A percentile compares a stretch with the other conserved stretches of the same genome.
These are phyloP conservation scores for Thaleichthys pacificus DNA, from an alignment of 2,797 vertebrate genomes.

Conservation along the genomic window DNA sequence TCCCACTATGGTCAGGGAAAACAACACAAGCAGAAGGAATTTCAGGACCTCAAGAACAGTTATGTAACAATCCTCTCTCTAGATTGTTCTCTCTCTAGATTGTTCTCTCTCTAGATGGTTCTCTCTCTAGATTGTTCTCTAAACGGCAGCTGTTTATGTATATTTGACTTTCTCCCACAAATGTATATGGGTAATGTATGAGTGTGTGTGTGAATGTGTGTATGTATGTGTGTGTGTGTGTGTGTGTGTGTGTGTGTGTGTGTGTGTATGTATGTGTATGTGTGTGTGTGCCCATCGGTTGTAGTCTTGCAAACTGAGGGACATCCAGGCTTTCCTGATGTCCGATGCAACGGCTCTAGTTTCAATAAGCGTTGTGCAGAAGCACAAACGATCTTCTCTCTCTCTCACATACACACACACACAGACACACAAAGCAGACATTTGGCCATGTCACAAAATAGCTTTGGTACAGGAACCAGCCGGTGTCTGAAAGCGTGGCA, in stretches of 20 bases:
- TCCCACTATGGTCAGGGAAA: conserved; percentile 13
- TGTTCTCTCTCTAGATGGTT: conserved; percentile 24
- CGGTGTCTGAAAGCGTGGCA: too few relatives aligned
- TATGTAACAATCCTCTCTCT: conserved; percentile 38
- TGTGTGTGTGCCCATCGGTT: conserved; percentile 28
- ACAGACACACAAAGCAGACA: neutral
- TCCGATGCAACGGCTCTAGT: conserved; percentile 56
- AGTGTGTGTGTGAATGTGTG: neutral
- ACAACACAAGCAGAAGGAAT: conserved; percentile 28
- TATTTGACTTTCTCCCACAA: conserved; percentile 18
- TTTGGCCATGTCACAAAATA: too few relatives aligned
- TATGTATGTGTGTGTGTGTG: neutral
- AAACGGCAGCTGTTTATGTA: conserved; percentile 23
- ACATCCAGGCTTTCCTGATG: conserved; percentile 53
- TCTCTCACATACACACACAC: neutral
- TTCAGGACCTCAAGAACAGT: conserved; percentile 35
- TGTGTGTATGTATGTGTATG: conserved; percentile 18
- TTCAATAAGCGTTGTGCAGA: conserved; percentile 43
- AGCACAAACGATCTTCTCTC: conserved; percentile 25
- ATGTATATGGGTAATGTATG: neutral
- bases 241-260: conserved; percentile 1
- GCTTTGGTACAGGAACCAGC: too few relatives aligned
- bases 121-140: too few relatives aligned
- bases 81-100: conserved; percentile 5
- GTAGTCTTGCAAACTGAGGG: conserved; percentile 61